Percentiles rank a stretch among this genome's conserved stretches.
These are phyloP conservation scores for Xylocopa sonorina DNA, from an alignment of 1,140 invertebrate species.

Conservation along the genomic window DNA sequence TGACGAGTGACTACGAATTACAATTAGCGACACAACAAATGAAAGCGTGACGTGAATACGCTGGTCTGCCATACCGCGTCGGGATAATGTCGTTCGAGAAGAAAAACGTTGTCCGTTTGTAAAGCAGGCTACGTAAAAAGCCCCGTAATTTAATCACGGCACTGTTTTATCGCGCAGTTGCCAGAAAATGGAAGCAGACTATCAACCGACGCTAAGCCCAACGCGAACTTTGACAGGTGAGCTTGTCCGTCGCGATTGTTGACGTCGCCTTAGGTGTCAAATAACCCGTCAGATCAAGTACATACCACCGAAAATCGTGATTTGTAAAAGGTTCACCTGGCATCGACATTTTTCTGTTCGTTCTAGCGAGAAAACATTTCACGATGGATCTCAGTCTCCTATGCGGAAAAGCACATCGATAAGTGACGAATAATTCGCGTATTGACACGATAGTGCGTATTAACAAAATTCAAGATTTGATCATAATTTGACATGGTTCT, in stretches of 20 bases:
- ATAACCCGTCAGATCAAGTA: slow-evolving; percentile 49
- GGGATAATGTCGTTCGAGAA: slow-evolving; percentile 55
- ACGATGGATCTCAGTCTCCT: slow-evolving; percentile 21
- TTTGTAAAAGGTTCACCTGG: slow-evolving; percentile 22
- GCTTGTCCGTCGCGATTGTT: slow-evolving; percentile 48
- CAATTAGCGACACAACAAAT: slow-evolving; percentile 60
- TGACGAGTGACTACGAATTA: slow-evolving; percentile 58
- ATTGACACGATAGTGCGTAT: slow-evolving; percentile 32
- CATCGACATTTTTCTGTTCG: slow-evolving; percentile 30
- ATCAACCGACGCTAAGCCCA: slow-evolving; percentile 75
- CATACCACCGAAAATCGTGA: slow-evolving; percentile 2
- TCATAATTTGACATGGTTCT: background rate
- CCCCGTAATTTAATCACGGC: slow-evolving; percentile 18
- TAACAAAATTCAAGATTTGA: slow-evolving; percentile 1
- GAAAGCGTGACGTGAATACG: slow-evolving; percentile 66
- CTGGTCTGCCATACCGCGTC: slow-evolving; percentile 37
- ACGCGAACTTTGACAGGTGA: slow-evolving; percentile 76
- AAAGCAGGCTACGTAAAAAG: slow-evolving; percentile 5
- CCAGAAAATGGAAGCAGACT: slow-evolving; percentile 73
- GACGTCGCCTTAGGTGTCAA: slow-evolving; percentile 54
- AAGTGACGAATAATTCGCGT: slow-evolving; percentile 37
- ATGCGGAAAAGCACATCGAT: slow-evolving; percentile 16
- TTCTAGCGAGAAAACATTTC: slow-evolving; percentile 28
- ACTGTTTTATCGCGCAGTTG: slow-evolving; percentile 20
- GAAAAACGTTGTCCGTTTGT: slow-evolving; percentile 41